Conservation (phyloP, 2,113 vertebrate genomes). For the Marmota monax region DNA sequence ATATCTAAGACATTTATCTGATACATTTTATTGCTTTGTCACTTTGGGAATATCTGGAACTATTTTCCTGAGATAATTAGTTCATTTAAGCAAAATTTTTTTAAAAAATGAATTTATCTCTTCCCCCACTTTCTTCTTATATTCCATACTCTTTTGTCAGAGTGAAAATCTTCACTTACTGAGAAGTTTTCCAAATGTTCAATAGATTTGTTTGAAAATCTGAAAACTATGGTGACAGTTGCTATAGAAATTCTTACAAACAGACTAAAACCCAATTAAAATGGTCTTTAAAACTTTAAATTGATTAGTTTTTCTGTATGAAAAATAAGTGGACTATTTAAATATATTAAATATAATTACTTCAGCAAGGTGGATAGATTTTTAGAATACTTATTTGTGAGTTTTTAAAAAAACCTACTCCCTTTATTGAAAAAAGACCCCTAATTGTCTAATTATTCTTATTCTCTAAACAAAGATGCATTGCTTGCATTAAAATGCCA, state of each 20-base stretch:
- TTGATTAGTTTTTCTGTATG: constrained; percentile 47
- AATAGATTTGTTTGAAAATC: constrained; percentile 27
- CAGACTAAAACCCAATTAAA: constrained; percentile 59
- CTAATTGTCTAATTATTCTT: neutral
- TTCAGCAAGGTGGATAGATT: constrained; percentile 14
- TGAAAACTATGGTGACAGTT: constrained; percentile 31
- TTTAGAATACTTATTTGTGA: neutral
- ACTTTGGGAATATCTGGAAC: neutral
- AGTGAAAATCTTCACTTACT: neutral
- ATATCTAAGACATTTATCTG: neutral
- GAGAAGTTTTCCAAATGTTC: constrained; percentile 5
- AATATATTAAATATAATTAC: constrained; percentile 45
- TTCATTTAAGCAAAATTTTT: neutral
- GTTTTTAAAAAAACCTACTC: neutral
- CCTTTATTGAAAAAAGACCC: neutral
- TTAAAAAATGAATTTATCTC: too few relatives aligned
- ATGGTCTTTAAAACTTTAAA: constrained; percentile 31
- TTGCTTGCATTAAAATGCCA: constrained; percentile 15
- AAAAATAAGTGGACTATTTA: constrained; percentile 24
- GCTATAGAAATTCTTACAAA: constrained; percentile 65
- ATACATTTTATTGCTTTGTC: neutral
- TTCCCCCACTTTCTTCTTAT: neutral
- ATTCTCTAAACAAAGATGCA: neutral
- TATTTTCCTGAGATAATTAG: constrained; percentile 40
- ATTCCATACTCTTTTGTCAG: neutral